Evolutionary conservation across 2,888 invertebrate species (phyloP), one percentile per base, ranked within the genome.

Genomic region (Griposia aprilina): DNA sequence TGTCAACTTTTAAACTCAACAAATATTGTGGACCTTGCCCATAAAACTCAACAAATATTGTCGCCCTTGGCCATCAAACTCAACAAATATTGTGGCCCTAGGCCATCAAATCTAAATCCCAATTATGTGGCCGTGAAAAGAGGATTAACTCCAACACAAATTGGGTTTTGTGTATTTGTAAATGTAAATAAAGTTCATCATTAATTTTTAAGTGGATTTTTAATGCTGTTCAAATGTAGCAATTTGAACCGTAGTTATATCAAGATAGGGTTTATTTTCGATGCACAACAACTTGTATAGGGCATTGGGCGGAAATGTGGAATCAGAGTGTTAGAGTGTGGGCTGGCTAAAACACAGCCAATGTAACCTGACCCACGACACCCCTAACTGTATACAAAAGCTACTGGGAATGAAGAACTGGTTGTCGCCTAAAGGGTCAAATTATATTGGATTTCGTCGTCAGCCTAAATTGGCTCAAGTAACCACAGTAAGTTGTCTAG

Each of bases 381-480:
- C 82, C 88, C 88, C 88, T 90, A 83, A 87, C 86, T 87, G 83
- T 88, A 90, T 87, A 86, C 76, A 88, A 88, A 90, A 80, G 73
- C 70, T 65, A 78, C 83, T 81, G 78, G 48, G 80, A 62, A 67
- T 57, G 41, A 69, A 80, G 85, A 91, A 91, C 90, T 88, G 85
- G 87, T 89, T 79, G 87, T 87, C 88, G 90, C 90, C 82, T 82
- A 78, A 92, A 88, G 87, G 95, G 87, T 93, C 96, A 91, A 83
- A 74, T 87, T 85, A 91, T 75, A 87, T 81, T 95, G 96, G 96
- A 85, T 87, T 85, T 83, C 65, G 89, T 89, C 89, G 92, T 90
- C 84, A 88, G 86, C 89, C 91, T 96, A 96, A 97, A 96, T 96
- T 96, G 96, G 94, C 94, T 95, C 93, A 95, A 96, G 96, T 96